These are phyloP conservation scores for Phylloscopus collybita DNA, from an alignment of 2,797 vertebrate genomes.

Conservation along the genomic window DNA sequence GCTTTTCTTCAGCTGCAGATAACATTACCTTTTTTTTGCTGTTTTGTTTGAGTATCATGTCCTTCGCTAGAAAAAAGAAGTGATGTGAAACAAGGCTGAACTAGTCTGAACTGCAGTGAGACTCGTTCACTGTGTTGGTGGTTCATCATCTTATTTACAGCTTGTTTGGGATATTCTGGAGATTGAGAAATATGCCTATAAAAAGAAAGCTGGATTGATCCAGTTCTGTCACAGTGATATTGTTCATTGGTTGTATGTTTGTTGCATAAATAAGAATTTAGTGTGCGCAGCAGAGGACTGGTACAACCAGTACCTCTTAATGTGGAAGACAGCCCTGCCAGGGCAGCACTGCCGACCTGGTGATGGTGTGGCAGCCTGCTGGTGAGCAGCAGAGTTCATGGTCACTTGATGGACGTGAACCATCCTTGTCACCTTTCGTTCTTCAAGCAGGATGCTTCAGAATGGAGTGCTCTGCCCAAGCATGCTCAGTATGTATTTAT, in stretches of 20 bases:
- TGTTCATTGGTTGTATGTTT: constrained; percentile 74
- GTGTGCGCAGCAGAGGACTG: constrained; percentile 40
- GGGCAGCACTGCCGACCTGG: constrained; percentile 28
- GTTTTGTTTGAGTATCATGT: constrained; percentile 74
- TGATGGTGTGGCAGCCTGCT: constrained; percentile 48
- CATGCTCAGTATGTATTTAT: constrained; percentile 78
- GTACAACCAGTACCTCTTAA: constrained; percentile 36
- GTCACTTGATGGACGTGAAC: constrained; percentile 71
- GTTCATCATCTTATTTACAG: constrained; percentile 69
- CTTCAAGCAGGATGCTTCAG: constrained; percentile 76
- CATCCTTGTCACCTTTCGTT: constrained; percentile 69
- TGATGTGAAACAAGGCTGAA: constrained; percentile 73
- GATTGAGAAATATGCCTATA: constrained; percentile 70
- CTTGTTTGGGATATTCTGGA: constrained; percentile 69
- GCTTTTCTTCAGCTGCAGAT: constrained; percentile 74
- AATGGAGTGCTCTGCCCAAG: constrained; percentile 76
- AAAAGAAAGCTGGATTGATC: constrained; percentile 71
- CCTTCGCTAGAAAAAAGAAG: constrained; percentile 73
- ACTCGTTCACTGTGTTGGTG: constrained; percentile 63
- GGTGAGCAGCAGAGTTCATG: constrained; percentile 42
- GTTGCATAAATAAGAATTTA: constrained; percentile 71
- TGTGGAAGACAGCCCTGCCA: constrained; percentile 30
- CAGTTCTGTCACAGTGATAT: constrained; percentile 72
- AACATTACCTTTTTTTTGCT: constrained; percentile 73
- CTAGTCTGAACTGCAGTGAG: constrained; percentile 71